Percentiles rank a stretch among this genome's conserved stretches.
phyloP scores from a whole-genome alignment of 2,888 invertebrate genomes.

The Xestia xanthographa region DNA sequence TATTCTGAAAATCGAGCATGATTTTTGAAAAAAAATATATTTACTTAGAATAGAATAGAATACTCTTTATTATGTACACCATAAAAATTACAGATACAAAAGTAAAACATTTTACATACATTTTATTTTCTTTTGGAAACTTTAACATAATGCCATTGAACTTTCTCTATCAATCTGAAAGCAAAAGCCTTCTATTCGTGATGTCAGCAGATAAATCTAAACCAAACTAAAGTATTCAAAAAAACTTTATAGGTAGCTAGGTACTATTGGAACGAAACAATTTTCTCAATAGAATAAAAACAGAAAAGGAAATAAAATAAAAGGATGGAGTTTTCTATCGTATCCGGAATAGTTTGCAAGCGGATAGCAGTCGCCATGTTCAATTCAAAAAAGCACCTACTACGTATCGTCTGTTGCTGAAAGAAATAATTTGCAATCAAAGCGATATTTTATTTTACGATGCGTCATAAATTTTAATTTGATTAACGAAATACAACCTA shows the following conservation, averaged over 20 bases:
- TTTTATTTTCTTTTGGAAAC: neutral
- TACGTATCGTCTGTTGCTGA: slow-evolving; percentile 71
- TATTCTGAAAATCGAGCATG: neutral
- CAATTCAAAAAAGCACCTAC: slow-evolving; percentile 76
- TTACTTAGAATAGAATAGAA: too few relatives aligned
- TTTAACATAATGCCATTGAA: neutral
- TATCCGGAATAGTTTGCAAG: slow-evolving; percentile 87
- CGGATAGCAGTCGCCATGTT: slow-evolving; percentile 87
- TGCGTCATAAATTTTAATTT: slow-evolving; percentile 51
- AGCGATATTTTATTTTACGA: slow-evolving; percentile 47
- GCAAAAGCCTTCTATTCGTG: fast-evolving
- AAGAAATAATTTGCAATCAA: slow-evolving; percentile 44
- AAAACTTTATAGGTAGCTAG: slow-evolving; percentile 30
- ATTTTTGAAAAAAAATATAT: neutral
- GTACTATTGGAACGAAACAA: slow-evolving; percentile 78
- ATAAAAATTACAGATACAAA: too few relatives aligned
- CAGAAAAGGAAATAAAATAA: slow-evolving; percentile 86
- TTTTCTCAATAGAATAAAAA: slow-evolving; percentile 84
- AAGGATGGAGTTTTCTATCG: slow-evolving; percentile 87
- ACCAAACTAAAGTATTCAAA: slow-evolving; percentile 27
- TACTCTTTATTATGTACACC: too few relatives aligned
- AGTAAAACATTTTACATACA: too few relatives aligned
- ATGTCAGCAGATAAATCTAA: slow-evolving; percentile 10
- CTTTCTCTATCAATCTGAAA: neutral
- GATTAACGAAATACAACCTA: slow-evolving; percentile 33